Conservation (phyloP, 2,797 vertebrate genomes). For the Pseudomugil gertrudae region DNA sequence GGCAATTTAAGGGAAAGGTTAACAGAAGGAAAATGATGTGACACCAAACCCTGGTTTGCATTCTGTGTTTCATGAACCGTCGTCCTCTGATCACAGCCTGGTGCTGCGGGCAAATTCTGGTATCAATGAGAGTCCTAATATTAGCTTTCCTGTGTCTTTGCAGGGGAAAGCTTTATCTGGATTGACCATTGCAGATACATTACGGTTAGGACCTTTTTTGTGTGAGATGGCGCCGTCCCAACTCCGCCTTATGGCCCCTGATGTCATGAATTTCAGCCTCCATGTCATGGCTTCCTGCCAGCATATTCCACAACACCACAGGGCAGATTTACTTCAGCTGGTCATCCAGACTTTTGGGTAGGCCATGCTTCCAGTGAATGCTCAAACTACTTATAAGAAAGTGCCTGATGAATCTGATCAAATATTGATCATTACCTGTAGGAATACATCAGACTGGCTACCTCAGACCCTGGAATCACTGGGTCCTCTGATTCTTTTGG, state of each 20-base stretch:
- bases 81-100: not conserved
- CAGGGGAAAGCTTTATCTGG: conserved; percentile 67
- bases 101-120: not conserved
- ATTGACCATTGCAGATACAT: conserved; percentile 56
- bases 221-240: conserved; percentile 71
- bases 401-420: not conserved
- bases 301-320: conserved; percentile 60
- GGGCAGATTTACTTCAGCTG: conserved; percentile 57
- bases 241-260: conserved; percentile 51
- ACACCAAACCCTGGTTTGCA: too few relatives aligned
- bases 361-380: not conserved
- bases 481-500: conserved; percentile 67
- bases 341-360: conserved; percentile 74
- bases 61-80: not conserved
- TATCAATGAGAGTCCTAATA: not conserved
- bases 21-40: not conserved
- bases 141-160: conserved; percentile 14
- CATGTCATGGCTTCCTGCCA: conserved; percentile 65
- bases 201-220: conserved; percentile 65
- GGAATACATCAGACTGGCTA: conserved; percentile 71
- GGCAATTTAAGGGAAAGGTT: not conserved
- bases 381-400: conserved; percentile 1
- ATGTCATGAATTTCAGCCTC: conserved; percentile 62
- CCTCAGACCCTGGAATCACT: conserved; percentile 62
- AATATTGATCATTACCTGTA: conserved; percentile 36